Evolutionary conservation across 1,140 invertebrate genomes (phyloP), one percentile per base, ranked within the genome.

Genomic region (Polypedilum vanderplanki): DNA sequence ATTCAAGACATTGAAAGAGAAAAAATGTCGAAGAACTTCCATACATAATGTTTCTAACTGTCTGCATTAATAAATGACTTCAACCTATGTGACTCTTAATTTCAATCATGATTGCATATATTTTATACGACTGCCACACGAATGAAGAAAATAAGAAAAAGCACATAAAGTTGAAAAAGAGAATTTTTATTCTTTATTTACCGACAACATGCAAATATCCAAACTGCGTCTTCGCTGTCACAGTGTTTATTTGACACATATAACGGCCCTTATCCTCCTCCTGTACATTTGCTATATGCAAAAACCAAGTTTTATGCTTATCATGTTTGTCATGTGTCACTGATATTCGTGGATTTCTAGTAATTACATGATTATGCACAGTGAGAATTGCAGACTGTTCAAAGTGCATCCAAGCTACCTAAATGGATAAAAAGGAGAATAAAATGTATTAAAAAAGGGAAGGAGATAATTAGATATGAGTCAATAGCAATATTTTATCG

Each of bases 201-300:
- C 96, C 95, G 76, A 96, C 93, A 79, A 98, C 93, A 83, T 96
- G 91, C 57, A 98, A 86, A 83, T 93, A 96, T 76, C 94, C 96
- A 78, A 94, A 93, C 82, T 95, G 93, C 24, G 93, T 95, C 85
- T 95, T 95, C 75, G 91, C 93, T 67, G 93, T 93, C 77, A 94
- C 93, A 3, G 96, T 96, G 84, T 97, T 98, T 79, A 98, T 94
- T 85, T 98, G 96, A 83, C 95, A 98, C 92, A 96, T 96, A 84
- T 97, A 98, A 24, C 91, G 86, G 41, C 96, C 96, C 78, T 91
- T 89, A 84, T 98, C 96, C 79, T 91, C 91, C 83, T 96, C 91
- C 78, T 95, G 90, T 46, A 97, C 93, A 78, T 95, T 91, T 78
- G 89, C 91, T 80, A 96, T 96, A 85, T 96, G 93, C 79, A 96